Percentiles rank a stretch among this genome's conserved stretches.
Evolutionary conservation across 2,888 invertebrate species (phyloP).

Genomic region (Leistus spinibarbis): DNA sequence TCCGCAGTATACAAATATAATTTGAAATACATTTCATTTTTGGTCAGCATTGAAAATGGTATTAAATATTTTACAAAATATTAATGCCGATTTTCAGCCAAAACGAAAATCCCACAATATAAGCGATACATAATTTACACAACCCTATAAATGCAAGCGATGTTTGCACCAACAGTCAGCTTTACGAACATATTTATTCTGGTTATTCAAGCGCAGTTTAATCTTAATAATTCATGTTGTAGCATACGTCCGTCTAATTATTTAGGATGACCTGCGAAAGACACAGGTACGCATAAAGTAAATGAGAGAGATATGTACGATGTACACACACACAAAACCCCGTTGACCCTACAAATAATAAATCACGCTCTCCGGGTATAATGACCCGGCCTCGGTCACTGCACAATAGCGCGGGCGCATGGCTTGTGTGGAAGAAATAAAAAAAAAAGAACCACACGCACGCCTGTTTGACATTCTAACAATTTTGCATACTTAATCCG

Average conservation of each 20-base stretch:
- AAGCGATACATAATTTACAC: no score
- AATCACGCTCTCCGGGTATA: constrained; percentile 23
- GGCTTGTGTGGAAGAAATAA: background rate
- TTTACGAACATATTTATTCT: background rate
- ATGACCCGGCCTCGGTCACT: constrained; percentile 12
- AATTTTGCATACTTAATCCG: constrained; percentile 25
- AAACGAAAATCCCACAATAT: no score
- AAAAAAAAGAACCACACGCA: background rate
- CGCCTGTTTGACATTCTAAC: background rate
- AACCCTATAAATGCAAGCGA: background rate
- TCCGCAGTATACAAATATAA: no score
- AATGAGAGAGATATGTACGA: background rate
- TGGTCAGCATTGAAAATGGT: no score
- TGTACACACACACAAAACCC: background rate
- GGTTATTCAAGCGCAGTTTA: background rate
- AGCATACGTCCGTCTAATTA: background rate
- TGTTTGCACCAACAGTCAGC: background rate
- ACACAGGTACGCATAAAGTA: background rate
- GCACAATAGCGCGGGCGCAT: constrained; percentile 14
- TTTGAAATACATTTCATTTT: no score
- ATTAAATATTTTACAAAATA: no score
- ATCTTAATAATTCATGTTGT: background rate
- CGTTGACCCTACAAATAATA: constrained; percentile 24
- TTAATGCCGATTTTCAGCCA: no score
- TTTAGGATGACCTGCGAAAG: background rate